These are phyloP conservation scores for Cerastis leucographa DNA, from an alignment of 2,888 invertebrate genomes.

Conservation along the genomic window DNA sequence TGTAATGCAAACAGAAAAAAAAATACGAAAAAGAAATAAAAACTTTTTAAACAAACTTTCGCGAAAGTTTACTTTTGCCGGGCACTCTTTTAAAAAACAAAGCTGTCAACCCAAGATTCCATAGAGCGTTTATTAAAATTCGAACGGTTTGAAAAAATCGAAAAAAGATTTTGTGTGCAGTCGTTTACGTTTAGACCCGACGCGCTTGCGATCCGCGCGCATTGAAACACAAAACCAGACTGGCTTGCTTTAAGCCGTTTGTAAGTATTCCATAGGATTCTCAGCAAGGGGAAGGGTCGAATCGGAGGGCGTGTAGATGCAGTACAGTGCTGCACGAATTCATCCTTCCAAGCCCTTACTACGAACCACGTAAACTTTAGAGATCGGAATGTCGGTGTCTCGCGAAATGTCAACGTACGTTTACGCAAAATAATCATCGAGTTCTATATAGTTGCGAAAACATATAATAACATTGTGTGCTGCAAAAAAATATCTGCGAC, in stretches of 20 bases:
- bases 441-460: constrained; percentile 65
- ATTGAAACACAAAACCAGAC: constrained; percentile 89
- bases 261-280: constrained; percentile 90
- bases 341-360: constrained; percentile 86
- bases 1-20: constrained; percentile 74
- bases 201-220: constrained; percentile 87
- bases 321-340: constrained; percentile 84
- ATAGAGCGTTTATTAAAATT: constrained; percentile 68
- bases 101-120: constrained; percentile 70
- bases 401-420: constrained; percentile 74
- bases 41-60: constrained; percentile 82
- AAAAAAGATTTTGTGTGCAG: constrained; percentile 79
- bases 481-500: constrained; percentile 71
- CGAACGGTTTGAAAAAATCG: constrained; percentile 80
- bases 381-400: constrained; percentile 70
- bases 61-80: constrained; percentile 74
- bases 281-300: constrained; percentile 90
- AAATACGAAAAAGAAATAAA: constrained; percentile 69
- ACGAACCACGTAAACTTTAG: constrained; percentile 72
- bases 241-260: constrained; percentile 87
- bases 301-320: constrained; percentile 89
- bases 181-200: constrained; percentile 70
- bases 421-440: constrained; percentile 63
- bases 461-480: constrained; percentile 64
- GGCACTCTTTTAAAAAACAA: constrained; percentile 73